Evolutionary conservation across 1,140 invertebrate genomes (phyloP).

Genomic region (Capitella teleta): DNA sequence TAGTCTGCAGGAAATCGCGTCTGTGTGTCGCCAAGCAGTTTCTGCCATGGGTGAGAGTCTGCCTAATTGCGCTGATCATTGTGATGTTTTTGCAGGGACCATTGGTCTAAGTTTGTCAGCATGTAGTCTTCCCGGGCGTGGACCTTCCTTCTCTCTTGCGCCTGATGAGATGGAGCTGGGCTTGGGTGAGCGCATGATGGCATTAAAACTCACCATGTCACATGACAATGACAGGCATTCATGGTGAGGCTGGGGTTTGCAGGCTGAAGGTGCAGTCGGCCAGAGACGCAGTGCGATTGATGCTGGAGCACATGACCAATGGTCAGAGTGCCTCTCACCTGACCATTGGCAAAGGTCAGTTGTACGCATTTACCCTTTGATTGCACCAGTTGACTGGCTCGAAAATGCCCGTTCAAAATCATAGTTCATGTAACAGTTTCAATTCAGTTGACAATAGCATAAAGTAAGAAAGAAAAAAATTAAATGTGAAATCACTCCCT

Average conservation of each 20-base stretch:
- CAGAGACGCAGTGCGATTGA: background rate
- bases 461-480: too few species aligned
- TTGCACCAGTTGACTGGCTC: background rate
- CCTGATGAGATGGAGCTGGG: constrained; percentile 67
- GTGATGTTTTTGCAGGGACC: constrained; percentile 38
- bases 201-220: background rate
- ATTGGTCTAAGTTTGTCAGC: constrained; percentile 60
- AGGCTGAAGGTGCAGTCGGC: background rate
- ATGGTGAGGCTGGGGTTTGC: background rate
- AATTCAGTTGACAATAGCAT: too few species aligned
- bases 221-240: background rate
- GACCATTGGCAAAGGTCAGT: background rate
- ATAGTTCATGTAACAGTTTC: too few species aligned
- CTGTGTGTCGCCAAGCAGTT: constrained; percentile 23
- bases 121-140: constrained; percentile 58
- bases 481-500: too few species aligned
- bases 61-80: background rate
- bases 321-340: background rate
- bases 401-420: too few species aligned
- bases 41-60: constrained; percentile 24
- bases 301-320: constrained; percentile 7
- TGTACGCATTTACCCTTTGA: too few species aligned
- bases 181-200: constrained; percentile 41
- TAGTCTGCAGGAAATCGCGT: constrained; percentile 45
- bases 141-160: constrained; percentile 54